Conservation (phyloP, 2,888 invertebrate genomes). For the Heliconius cydno region DNA sequence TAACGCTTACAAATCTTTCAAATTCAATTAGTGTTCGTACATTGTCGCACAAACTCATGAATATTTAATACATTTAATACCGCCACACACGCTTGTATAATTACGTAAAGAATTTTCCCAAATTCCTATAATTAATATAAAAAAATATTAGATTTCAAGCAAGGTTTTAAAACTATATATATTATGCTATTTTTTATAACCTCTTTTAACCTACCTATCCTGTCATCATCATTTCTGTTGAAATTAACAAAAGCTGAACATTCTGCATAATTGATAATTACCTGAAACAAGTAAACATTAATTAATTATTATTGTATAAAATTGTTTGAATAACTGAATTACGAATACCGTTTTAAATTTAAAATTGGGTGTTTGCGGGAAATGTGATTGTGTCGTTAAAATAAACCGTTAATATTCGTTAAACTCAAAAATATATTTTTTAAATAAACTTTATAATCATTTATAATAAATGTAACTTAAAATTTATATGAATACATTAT, state of each 20-base stretch:
- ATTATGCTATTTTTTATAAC: not conserved
- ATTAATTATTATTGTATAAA: not conserved
- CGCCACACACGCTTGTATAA: constrained; percentile 14
- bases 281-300: not conserved
- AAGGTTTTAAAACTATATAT: not conserved
- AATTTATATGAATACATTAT: not conserved
- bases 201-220: not conserved
- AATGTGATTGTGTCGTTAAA: no score
- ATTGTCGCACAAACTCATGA: constrained; percentile 33
- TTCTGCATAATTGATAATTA: constrained; percentile 8
- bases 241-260: not conserved
- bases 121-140: constrained; percentile 7
- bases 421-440: not conserved
- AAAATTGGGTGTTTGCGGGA: no score
- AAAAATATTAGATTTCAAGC: not conserved
- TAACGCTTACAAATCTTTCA: constrained; percentile 5
- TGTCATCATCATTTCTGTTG: not conserved
- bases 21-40: constrained; percentile 25
- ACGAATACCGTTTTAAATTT: no score
- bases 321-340: no score
- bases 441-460: not conserved
- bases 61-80: constrained; percentile 27
- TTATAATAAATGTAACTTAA: not conserved
- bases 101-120: constrained; percentile 10
- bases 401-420: no score